Conservation (phyloP, 2,797 vertebrate genomes). For the Hapalemur alaotrensis region DNA sequence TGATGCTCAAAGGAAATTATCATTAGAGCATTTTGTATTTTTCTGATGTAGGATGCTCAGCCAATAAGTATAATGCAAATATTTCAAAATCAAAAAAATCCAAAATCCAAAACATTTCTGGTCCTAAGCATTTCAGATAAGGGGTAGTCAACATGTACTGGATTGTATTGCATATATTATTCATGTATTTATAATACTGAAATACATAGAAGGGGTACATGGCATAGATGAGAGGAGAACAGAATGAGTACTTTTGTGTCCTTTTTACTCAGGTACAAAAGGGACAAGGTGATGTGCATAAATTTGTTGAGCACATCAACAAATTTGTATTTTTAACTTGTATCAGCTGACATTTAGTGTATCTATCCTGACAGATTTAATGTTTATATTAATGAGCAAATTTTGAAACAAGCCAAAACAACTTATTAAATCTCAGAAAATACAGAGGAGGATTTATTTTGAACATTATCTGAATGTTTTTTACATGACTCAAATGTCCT, state of each 20-base stretch:
- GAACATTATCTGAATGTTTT: neutral
- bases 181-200: neutral
- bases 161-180: neutral
- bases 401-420: neutral
- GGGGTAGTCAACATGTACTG: no score
- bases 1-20: neutral
- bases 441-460: neutral
- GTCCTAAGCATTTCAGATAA: neutral
- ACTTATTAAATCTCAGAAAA: neutral
- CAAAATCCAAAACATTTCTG: neutral
- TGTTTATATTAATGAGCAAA: neutral
- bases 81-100: neutral
- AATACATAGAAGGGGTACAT: neutral
- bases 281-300: neutral
- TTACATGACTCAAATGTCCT: neutral
- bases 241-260: neutral
- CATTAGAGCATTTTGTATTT: neutral
- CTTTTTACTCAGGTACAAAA: neutral
- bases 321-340: neutral
- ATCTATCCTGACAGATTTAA: neutral
- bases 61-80: neutral
- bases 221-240: neutral
- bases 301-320: neutral
- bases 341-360: neutral
- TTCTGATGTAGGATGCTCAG: neutral